Evolutionary conservation across 2,113 vertebrate genomes (phyloP).

Genomic region (Muntiacus reevesi): DNA sequence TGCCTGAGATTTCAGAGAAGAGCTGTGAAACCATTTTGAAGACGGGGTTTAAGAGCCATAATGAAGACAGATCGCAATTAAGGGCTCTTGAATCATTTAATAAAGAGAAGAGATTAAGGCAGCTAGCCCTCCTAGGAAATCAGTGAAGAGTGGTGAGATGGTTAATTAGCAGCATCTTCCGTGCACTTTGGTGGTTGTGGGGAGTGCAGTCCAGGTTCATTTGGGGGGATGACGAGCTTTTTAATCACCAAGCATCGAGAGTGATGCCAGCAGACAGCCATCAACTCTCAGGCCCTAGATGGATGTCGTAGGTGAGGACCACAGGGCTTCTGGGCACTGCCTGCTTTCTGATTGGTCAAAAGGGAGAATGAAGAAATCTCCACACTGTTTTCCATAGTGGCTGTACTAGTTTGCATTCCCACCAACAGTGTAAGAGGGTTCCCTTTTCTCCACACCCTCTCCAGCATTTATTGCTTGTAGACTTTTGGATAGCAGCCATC

Average conservation of each 20-base stretch:
- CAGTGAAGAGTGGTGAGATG: not conserved
- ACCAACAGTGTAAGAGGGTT: too few species aligned
- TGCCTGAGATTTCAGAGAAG: not conserved
- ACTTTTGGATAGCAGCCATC: too few species aligned
- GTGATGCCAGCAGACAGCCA: rapidly evolving
- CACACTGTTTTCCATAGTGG: too few species aligned
- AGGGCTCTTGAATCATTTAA: not conserved
- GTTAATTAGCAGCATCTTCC: not conserved
- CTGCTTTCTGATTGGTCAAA: not conserved
- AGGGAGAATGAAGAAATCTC: not conserved
- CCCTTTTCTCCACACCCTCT: too few species aligned
- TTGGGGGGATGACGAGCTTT: not conserved
- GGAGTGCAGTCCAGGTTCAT: not conserved
- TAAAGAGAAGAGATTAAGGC: slow-evolving; percentile 29
- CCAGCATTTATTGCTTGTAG: too few species aligned
- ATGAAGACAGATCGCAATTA: slow-evolving; percentile 45
- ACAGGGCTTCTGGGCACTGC: rapidly evolving
- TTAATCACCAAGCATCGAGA: not conserved
- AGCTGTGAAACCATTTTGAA: not conserved
- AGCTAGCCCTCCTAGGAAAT: not conserved
- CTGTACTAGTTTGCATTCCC: too few species aligned
- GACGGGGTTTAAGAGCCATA: not conserved
- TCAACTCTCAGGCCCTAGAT: rapidly evolving
- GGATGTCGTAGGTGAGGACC: rapidly evolving
- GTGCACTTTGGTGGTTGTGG: rapidly evolving